Evolutionary conservation across 23 tunicate genomes (phyloP).

Genomic region (Oikopleura albicans): DNA sequence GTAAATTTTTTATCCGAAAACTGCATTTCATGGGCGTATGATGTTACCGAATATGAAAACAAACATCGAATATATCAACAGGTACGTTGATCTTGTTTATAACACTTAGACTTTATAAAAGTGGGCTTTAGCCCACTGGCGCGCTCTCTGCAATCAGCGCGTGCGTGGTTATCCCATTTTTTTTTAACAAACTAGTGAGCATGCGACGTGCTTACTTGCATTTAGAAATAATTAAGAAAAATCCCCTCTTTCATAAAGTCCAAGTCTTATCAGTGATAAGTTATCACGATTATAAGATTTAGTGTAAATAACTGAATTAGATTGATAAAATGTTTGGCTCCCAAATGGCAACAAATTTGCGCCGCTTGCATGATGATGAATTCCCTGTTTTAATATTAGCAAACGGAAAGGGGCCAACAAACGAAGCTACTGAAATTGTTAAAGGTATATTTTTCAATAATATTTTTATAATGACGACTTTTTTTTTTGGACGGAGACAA

Average conservation of each 20-base stretch:
- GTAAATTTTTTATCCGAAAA: slow-evolving; percentile 29
- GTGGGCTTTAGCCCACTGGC: background rate
- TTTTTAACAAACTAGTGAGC: no score
- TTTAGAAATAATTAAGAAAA: no score
- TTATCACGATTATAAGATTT: no score
- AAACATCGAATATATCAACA: slow-evolving; percentile 18
- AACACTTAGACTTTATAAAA: background rate
- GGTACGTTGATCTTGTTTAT: background rate
- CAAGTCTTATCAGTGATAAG: no score
- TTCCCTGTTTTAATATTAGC: slow-evolving; percentile 55
- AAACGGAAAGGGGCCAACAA: slow-evolving; percentile 48
- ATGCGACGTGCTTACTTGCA: no score
- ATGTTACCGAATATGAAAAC: slow-evolving; percentile 47
- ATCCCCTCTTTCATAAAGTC: no score
- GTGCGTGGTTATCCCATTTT: background rate
- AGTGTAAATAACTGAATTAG: background rate
- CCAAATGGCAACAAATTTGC: slow-evolving; percentile 36
- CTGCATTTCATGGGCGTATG: slow-evolving; percentile 82
- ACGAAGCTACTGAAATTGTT: slow-evolving; percentile 60
- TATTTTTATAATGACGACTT: background rate
- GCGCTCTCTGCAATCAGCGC: background rate
- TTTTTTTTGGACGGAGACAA: no score
- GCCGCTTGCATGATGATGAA: slow-evolving; percentile 40
- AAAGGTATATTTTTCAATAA: slow-evolving; percentile 29
- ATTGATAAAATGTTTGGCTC: slow-evolving; percentile 26